Conservation (phyloP, 2,797 vertebrate species). For the Tapera naevia region DNA sequence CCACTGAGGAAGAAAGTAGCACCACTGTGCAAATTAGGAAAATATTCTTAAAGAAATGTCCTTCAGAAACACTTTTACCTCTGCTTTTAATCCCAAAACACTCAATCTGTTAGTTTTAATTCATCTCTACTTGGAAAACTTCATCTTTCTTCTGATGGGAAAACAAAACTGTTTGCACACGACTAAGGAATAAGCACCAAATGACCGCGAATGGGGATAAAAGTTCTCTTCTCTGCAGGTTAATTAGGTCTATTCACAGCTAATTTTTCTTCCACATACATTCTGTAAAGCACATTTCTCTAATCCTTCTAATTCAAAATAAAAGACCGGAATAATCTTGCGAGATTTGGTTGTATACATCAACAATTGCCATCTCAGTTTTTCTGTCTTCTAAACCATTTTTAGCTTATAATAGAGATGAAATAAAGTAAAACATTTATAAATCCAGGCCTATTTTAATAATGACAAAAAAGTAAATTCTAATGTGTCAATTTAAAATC, state of each 20-base stretch:
- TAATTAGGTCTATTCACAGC: slow-evolving; percentile 28
- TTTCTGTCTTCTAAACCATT: slow-evolving; percentile 47
- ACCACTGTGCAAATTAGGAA: slow-evolving; percentile 63
- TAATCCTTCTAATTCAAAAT: slow-evolving; percentile 47
- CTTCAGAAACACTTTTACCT: background rate
- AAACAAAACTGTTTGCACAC: slow-evolving; percentile 4
- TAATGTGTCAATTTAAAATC: slow-evolving; percentile 65
- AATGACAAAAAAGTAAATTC: slow-evolving; percentile 53
- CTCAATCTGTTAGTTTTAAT: background rate
- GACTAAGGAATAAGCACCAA: slow-evolving; percentile 18
- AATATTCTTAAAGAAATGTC: slow-evolving; percentile 10
- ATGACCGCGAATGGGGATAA: background rate
- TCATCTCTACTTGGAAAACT: background rate
- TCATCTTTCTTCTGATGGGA: background rate
- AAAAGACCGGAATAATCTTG: background rate
- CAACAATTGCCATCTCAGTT: background rate
- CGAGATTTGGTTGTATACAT: slow-evolving; percentile 26
- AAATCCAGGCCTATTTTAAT: slow-evolving; percentile 58
- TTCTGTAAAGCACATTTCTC: slow-evolving; percentile 42
- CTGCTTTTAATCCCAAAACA: slow-evolving; percentile 23
- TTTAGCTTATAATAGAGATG: slow-evolving; percentile 24
- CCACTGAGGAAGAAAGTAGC: slow-evolving; percentile 55
- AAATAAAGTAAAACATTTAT: slow-evolving; percentile 51
- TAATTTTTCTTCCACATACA: slow-evolving; percentile 34
- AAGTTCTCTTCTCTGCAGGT: slow-evolving; percentile 38